Evolutionary conservation across 1,140 invertebrate species (phyloP).

Genomic region (Zaprionus davidi): DNA sequence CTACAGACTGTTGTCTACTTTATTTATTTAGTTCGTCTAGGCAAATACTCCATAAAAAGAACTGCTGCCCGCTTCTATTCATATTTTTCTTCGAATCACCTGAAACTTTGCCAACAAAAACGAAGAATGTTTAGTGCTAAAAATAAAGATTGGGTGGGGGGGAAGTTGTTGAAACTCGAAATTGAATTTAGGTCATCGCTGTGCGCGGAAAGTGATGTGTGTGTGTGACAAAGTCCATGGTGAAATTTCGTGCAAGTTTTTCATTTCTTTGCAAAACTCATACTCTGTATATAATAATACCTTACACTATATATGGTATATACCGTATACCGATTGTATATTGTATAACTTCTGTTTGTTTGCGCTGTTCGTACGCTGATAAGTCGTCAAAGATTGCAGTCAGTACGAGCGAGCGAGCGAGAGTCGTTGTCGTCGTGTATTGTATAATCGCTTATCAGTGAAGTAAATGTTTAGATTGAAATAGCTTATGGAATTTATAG

Average conservation of each 20-base stretch:
- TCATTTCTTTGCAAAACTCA: slow-evolving; percentile 14
- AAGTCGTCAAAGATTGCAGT: slow-evolving; percentile 43
- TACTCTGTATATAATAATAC: background rate
- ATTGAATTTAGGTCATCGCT: slow-evolving; percentile 18
- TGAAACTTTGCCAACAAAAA: slow-evolving; percentile 6
- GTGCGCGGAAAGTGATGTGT: background rate
- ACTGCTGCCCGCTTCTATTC: background rate
- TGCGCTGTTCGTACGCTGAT: slow-evolving; percentile 28
- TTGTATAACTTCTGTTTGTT: slow-evolving; percentile 30
- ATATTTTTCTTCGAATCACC: background rate
- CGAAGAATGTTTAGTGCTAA: background rate
- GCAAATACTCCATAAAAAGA: background rate
- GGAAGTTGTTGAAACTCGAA: slow-evolving; percentile 14
- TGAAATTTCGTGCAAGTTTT: slow-evolving; percentile 15
- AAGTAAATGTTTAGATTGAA: slow-evolving; percentile 36
- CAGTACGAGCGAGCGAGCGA: slow-evolving; percentile 9
- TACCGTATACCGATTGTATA: background rate
- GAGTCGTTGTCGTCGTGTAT: slow-evolving; percentile 6
- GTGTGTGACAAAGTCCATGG: slow-evolving; percentile 31
- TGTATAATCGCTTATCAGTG: slow-evolving; percentile 52
- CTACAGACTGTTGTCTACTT: background rate
- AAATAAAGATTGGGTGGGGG: background rate
- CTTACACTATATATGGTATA: background rate
- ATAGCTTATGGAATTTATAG: slow-evolving; percentile 15
- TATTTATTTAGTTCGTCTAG: background rate